Conservation (phyloP, 2,113 vertebrate species). For the Acanthisitta chloris region DNA sequence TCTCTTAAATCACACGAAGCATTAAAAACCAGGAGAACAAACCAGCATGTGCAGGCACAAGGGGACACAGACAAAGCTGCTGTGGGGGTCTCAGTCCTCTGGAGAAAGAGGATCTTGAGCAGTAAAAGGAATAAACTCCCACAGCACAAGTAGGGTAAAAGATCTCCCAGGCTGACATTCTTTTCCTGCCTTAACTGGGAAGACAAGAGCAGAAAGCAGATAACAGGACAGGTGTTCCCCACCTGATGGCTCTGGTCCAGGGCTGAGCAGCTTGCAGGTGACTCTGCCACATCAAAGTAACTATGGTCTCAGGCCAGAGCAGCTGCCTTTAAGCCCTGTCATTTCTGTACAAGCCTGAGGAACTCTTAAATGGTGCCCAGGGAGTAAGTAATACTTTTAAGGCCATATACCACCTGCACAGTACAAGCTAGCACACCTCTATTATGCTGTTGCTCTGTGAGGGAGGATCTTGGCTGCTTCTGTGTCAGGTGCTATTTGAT, state of each 20-base stretch:
- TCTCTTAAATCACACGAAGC: neutral
- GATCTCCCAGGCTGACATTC: neutral
- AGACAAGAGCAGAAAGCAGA: neutral
- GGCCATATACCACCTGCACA: neutral
- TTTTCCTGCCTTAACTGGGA: neutral
- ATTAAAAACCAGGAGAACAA: neutral
- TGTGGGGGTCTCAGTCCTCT: neutral
- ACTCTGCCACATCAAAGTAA: slow-evolving; percentile 60
- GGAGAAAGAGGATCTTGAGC: neutral
- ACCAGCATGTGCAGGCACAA: neutral
- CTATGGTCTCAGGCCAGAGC: slow-evolving; percentile 35
- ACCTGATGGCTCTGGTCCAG: slow-evolving; percentile 59
- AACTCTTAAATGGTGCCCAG: neutral
- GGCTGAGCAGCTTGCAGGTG: slow-evolving; percentile 62
- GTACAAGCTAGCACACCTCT: neutral
- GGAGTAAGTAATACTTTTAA: slow-evolving; percentile 4
- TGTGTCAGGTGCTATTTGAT: neutral
- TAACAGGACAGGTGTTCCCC: slow-evolving; percentile 42
- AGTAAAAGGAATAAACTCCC: neutral
- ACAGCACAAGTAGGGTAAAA: neutral
- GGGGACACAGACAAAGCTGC: neutral
- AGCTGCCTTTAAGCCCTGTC: slow-evolving; percentile 51
- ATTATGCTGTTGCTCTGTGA: neutral
- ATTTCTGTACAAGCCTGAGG: neutral
- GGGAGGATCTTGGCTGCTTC: neutral